Evolutionary conservation across 2,888 invertebrate genomes (phyloP).

Genomic region (Hypercompe scribonia): DNA sequence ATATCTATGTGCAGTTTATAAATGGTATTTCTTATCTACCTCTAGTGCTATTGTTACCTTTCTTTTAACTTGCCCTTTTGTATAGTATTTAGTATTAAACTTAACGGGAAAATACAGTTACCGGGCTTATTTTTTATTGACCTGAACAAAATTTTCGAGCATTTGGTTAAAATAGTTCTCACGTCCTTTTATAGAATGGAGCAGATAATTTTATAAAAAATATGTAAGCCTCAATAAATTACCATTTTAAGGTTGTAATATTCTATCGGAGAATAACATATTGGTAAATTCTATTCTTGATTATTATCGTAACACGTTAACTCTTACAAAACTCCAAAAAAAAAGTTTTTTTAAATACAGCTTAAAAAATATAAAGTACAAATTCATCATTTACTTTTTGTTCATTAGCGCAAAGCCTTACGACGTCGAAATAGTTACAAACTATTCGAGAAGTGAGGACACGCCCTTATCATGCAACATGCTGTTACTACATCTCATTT

Average conservation of each 20-base stretch:
- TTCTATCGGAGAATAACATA: not conserved
- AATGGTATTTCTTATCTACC: too few species aligned
- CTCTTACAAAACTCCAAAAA: not conserved
- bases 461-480: slow-evolving; percentile 23
- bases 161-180: not conserved
- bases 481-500: slow-evolving; percentile 26
- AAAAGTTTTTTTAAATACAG: too few species aligned
- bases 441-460: not conserved
- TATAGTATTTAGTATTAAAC: too few species aligned
- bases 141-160: too few species aligned
- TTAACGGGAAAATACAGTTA: too few species aligned
- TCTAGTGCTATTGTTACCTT: too few species aligned
- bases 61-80: too few species aligned
- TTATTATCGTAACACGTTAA: not conserved
- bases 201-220: too few species aligned
- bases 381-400: not conserved
- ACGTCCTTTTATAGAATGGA: not conserved
- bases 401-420: not conserved
- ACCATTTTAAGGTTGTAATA: not conserved
- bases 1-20: too few species aligned
- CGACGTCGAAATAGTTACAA: not conserved
- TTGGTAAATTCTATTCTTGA: not conserved
- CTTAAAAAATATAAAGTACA: not conserved
- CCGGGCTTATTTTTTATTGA: too few species aligned
- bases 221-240: not conserved